Percentiles rank a stretch among this genome's conserved stretches.
These are phyloP conservation scores for Ceratotherium simum DNA, from an alignment of 2,113 vertebrate genomes.

Conservation along the genomic window DNA sequence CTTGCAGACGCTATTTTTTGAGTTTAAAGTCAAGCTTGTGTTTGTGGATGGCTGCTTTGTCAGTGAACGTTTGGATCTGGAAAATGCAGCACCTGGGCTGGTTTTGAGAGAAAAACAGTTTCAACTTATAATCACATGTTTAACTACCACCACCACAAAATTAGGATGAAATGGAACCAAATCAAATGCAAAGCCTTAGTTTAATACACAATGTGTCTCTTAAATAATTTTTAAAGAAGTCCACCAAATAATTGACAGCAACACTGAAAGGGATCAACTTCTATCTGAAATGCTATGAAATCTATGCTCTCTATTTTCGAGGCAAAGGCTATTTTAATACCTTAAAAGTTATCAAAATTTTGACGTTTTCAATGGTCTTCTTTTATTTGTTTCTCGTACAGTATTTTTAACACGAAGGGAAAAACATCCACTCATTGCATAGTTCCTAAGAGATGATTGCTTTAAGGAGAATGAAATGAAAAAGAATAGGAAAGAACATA, in stretches of 20 bases:
- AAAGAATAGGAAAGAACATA: background rate
- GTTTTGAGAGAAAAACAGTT: constrained; percentile 58
- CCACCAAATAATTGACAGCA: background rate
- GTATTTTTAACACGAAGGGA: background rate
- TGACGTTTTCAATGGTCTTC: background rate
- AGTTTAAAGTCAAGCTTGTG: constrained; percentile 44
- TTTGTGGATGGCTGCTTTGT: background rate
- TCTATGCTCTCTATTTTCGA: background rate
- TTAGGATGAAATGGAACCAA: constrained; percentile 26
- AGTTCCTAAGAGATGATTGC: background rate
- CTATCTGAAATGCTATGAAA: background rate
- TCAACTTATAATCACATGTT: background rate
- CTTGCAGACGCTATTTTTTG: constrained; percentile 25
- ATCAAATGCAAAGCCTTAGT: constrained; percentile 9
- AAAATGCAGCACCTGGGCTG: constrained; percentile 39
- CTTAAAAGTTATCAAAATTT: background rate
- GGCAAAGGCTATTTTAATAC: background rate
- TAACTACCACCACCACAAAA: background rate
- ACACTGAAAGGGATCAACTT: background rate
- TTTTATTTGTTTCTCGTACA: background rate
- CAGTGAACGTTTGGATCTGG: constrained; percentile 10
- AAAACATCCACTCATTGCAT: background rate
- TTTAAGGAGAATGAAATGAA: constrained; percentile 42
- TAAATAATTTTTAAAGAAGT: background rate
- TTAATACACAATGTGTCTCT: background rate